Base-by-base conservation (phyloP, 2,113 vertebrate species). In the Galbula dea region DNA sequence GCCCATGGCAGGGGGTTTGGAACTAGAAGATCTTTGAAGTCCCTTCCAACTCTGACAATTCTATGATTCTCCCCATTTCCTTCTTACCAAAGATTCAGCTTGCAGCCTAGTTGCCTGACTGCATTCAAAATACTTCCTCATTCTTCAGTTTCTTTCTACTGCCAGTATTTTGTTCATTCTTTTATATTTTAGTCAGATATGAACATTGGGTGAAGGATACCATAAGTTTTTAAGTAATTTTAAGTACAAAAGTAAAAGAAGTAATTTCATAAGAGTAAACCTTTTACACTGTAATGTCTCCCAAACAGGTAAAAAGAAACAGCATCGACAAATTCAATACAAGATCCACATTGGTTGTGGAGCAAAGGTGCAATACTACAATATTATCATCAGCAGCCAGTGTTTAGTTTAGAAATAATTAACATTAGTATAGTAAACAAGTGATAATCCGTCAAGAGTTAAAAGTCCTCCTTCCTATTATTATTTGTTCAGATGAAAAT, bases 401-500 rank as follows among this genome's bases (percentile, higher is more conserved):
- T 18, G 26, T 37, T 71, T 36, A 49, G 59, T 45, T 88, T 55
- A 30, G 7, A 4, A 2, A 5, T 3, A 3, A 4, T 7, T n/a
- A 72, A 48, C 22, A 76, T 10, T 39, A 61, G 43, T 17, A 39
- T 20, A 72, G 21, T 32, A 23, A 71, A 45, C 13, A 75, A 55
- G 15, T 27, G 12, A 49, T 46, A 81, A 88, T 15, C 5, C 23
- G 23, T 77, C 41, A 81, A n/a, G 13, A 89, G 15, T 48, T 96
- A 52, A 45, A 93, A 81, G 32, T 51, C 27, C 34, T 85, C 52
- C 23, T 80, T 95, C 76, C 45, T 86, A 15, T 89, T 90, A 32
- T 91, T 26, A 83, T 45, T 86, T 36, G 93, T 94, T 55, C 79
- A 99, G 99, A 99, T 99, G 98, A 99, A 98, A 96, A 98, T 99